Percentiles rank a stretch among this genome's conserved stretches.
Conservation (phyloP, 2,797 vertebrate genomes). For the Gallirallus australis region DNA sequence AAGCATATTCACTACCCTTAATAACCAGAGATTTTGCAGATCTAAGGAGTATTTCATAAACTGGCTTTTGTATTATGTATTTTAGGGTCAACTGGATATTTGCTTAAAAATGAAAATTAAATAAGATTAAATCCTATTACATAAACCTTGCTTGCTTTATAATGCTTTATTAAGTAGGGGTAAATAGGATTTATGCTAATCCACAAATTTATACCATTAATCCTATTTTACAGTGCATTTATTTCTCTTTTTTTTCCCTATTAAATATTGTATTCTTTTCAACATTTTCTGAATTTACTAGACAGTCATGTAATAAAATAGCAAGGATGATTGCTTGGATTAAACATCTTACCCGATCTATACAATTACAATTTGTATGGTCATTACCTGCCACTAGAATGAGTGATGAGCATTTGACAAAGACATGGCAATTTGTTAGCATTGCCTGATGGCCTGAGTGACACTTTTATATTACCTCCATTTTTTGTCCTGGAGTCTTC, state of each 20-base stretch:
- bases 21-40: background rate
- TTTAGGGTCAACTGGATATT: slow-evolving; percentile 34
- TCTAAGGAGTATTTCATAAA: background rate
- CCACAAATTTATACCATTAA: slow-evolving; percentile 47
- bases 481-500: slow-evolving; percentile 51
- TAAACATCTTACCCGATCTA: slow-evolving; percentile 17
- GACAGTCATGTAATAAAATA: slow-evolving; percentile 39
- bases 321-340: slow-evolving; percentile 34
- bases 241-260: background rate
- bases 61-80: background rate
- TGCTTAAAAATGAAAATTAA: slow-evolving; percentile 39
- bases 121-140: slow-evolving; percentile 47
- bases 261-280: slow-evolving; percentile 14
- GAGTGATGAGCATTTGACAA: slow-evolving; percentile 56
- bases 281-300: slow-evolving; percentile 34
- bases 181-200: slow-evolving; percentile 69
- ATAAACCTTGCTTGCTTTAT: slow-evolving; percentile 44
- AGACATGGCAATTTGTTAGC: slow-evolving; percentile 64
- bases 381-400: slow-evolving; percentile 52
- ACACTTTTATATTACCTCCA: slow-evolving; percentile 57
- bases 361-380: slow-evolving; percentile 56
- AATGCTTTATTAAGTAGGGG: slow-evolving; percentile 61
- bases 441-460: slow-evolving; percentile 56
- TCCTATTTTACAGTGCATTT: slow-evolving; percentile 60
- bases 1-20: background rate